These are phyloP conservation scores for Amphiprion percula DNA, from an alignment of 2,113 vertebrate species.

Conservation along the genomic window DNA sequence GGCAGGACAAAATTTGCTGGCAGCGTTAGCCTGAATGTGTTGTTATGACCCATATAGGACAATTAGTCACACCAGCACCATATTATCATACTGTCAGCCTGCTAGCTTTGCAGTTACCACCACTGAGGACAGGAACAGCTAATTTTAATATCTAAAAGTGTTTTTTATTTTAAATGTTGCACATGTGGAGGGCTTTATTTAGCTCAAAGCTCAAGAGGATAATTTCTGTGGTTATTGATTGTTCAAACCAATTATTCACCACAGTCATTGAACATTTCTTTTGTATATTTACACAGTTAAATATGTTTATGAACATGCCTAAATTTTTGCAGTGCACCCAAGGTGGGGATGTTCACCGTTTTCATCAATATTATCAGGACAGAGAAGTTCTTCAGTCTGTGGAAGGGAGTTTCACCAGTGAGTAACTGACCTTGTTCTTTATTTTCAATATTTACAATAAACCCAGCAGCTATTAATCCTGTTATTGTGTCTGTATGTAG, in stretches of 20 bases:
- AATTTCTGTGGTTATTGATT: neutral
- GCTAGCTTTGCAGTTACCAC: constrained; percentile 13
- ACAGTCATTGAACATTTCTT: neutral
- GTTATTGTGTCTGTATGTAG: neutral
- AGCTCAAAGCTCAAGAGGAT: neutral
- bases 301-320: neutral
- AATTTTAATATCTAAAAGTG: constrained; percentile 4
- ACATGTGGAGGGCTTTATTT: neutral
- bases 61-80: constrained; percentile 53
- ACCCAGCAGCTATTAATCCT: neutral
- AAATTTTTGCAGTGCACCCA: constrained; percentile 82
- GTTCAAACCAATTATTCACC: neutral
- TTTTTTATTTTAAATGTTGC: constrained; percentile 20
- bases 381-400: constrained; percentile 92
- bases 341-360: constrained; percentile 89
- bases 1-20: constrained; percentile 10
- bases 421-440: constrained; percentile 62
- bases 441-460: neutral
- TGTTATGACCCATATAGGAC: constrained; percentile 46
- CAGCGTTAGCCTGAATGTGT: constrained; percentile 27
- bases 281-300: neutral
- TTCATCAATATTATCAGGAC: constrained; percentile 90
- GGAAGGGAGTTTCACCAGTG: constrained; percentile 96
- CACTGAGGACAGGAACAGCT: constrained; percentile 5
- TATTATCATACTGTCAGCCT: constrained; percentile 37